A percentile compares a stretch with the other conserved stretches of the same genome.
Conservation (phyloP, 2,113 vertebrate species). For the Brevimyrus niger region DNA sequence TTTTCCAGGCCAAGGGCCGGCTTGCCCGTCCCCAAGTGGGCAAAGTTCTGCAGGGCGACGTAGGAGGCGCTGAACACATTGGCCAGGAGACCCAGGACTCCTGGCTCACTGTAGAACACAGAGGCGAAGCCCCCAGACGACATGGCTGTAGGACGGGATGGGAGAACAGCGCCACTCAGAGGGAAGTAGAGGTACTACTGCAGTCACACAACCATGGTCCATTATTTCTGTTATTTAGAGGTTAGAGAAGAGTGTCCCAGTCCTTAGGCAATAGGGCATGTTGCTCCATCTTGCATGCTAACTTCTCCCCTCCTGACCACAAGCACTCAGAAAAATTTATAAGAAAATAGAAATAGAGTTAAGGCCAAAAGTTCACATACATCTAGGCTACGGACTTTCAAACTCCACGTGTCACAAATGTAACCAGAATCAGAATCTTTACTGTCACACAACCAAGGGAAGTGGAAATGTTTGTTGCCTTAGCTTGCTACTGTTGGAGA, state of each 20-base stretch:
- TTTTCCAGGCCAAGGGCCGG: constrained; percentile 16
- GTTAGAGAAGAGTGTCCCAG: not conserved
- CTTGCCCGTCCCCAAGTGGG: not conserved
- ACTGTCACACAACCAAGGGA: no score
- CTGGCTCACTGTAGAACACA: constrained; percentile 29
- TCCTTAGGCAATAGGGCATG: not conserved
- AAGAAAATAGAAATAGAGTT: not conserved
- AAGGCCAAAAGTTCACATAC: not conserved
- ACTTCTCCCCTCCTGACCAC: not conserved
- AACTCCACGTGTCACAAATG: not conserved
- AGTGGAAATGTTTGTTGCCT: no score
- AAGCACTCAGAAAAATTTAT: not conserved
- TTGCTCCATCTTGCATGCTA: not conserved
- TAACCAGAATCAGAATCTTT: no score
- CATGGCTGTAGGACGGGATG: not conserved
- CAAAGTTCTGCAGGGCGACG: constrained; percentile 30
- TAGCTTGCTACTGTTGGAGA: no score
- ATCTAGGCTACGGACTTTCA: not conserved
- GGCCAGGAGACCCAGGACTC: constrained; percentile 27
- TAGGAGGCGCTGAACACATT: constrained; percentile 27
- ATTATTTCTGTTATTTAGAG: not conserved
- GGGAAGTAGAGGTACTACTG: no score
- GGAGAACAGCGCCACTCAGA: not conserved
- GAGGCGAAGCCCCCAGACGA: constrained; percentile 21
- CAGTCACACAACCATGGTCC: not conserved